Base-by-base conservation (phyloP, 64 coral and sea anemone species). In the Montipora foliosa region DNA sequence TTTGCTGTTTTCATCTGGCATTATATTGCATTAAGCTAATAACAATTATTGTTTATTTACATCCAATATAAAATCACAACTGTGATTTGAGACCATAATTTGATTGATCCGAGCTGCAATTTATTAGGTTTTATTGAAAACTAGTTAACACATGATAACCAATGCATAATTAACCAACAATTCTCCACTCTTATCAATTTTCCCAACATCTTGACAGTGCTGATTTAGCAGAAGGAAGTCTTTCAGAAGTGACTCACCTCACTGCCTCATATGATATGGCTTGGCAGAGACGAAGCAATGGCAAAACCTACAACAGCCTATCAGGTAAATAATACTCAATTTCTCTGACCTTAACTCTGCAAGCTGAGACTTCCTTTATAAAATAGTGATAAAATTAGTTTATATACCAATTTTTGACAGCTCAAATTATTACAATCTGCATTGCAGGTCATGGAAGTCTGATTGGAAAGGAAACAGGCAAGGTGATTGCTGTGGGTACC, bases 401-500 rank as follows among this genome's bases (percentile, higher is more conserved):
- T 71, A 22, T 71, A 71, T 71, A 71, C 68, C 68, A 46, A 44
- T 75, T 47, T 75, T 75, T 75, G 73, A 75, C 29, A 45, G 29
- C 73, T 44, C 73, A 44, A 45, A 37, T 13, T 75, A 75, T 45
- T 75, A 75, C 29, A 75, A 44, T 75, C 22, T 75, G 22, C 29
- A 44, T 75, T 75, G 24, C 62, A 67, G 84, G 84, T 71, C 84
- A 87, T 45, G 84, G 57, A 87, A 71, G 24, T 19, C 29, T 72
- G 19, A 87, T 87, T 66, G 60, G 84, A 66, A 68, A 44, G 70
- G 49, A 78, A 25, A 89, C 48, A 4, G 87, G 87, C 47, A 89
- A 89, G 72, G 57, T 76, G 37, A 76, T 89, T 45, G 75, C 52
- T 22, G 74, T 55, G 53, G 74, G 37, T 25, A 89, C 87, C 47